Conservation (phyloP, 2,888 invertebrate genomes). For the Thalpophila matura region DNA sequence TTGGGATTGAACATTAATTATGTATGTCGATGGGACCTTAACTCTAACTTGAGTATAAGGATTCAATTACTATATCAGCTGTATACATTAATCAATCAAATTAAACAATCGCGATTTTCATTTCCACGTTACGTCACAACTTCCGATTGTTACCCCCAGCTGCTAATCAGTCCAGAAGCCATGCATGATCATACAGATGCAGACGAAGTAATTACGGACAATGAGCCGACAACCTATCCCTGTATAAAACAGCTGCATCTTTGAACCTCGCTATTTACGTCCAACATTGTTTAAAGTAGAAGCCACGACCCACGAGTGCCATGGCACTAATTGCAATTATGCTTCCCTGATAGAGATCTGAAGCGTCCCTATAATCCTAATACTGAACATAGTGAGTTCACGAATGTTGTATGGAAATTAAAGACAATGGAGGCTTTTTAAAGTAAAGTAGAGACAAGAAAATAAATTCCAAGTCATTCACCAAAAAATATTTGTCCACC, state of each 20-base stretch:
- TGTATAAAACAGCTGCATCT: background rate
- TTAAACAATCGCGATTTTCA: too few relatives aligned
- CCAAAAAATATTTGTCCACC: background rate
- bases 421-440: background rate
- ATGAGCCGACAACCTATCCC: background rate
- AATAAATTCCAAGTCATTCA: background rate
- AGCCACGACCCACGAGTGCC: constrained; percentile 17
- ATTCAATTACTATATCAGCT: too few relatives aligned
- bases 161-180: background rate
- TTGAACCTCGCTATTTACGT: constrained; percentile 25
- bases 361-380: constrained; percentile 35
- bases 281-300: constrained; percentile 27
- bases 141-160: background rate
- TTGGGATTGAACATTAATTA: background rate
- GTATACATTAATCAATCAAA: too few relatives aligned
- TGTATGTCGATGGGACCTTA: too few relatives aligned
- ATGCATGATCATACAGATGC: background rate
- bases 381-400: constrained; percentile 13
- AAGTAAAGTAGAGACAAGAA: background rate
- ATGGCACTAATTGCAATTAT: constrained; percentile 47
- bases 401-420: constrained; percentile 1
- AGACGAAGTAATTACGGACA: constrained; percentile 25
- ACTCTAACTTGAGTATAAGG: too few relatives aligned
- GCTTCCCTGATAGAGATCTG: constrained; percentile 29
- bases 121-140: background rate